These are phyloP conservation scores for Portevinia maculata DNA, from an alignment of 2,888 invertebrate genomes.

Conservation along the genomic window DNA sequence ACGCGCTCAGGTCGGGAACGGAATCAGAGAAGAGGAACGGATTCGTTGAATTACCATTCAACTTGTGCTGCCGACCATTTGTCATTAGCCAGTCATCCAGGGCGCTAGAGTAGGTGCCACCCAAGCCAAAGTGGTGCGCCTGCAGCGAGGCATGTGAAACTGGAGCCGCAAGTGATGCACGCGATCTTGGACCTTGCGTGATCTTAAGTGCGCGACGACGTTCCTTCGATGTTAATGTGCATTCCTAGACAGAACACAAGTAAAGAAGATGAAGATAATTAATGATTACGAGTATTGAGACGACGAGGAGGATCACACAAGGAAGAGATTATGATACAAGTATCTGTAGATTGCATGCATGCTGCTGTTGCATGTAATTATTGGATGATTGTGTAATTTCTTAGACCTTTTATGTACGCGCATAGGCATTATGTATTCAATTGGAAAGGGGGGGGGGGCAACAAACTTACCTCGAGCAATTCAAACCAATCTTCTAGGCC, in stretches of 20 bases:
- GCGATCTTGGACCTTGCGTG: conserved; percentile 82
- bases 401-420: conserved; percentile 2
- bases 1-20: conserved; percentile 81
- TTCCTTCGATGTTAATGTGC: conserved; percentile 86
- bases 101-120: conserved; percentile 84
- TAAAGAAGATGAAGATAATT: conserved; percentile 63
- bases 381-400: conserved; percentile 39
- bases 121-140: conserved; percentile 81
- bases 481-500: conserved; percentile 88
- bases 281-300: conserved; percentile 34
- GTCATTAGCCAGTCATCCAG: conserved; percentile 85
- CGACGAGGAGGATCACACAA: conserved; percentile 4
- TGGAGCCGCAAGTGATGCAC: conserved; percentile 82
- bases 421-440: background rate
- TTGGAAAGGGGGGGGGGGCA: conserved; percentile 5
- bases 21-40: conserved; percentile 82
- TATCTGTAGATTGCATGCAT: conserved; percentile 24
- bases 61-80: conserved; percentile 78
- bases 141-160: conserved; percentile 82
- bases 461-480: conserved; percentile 84
- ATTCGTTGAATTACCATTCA: conserved; percentile 80
- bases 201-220: conserved; percentile 85
- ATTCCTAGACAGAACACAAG: conserved; percentile 83
- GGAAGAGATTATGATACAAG: conserved; percentile 42
- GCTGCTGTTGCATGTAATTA: conserved; percentile 39